Evolutionary conservation across 2,888 invertebrate species (phyloP).

Genomic region (Nycteola revayana): DNA sequence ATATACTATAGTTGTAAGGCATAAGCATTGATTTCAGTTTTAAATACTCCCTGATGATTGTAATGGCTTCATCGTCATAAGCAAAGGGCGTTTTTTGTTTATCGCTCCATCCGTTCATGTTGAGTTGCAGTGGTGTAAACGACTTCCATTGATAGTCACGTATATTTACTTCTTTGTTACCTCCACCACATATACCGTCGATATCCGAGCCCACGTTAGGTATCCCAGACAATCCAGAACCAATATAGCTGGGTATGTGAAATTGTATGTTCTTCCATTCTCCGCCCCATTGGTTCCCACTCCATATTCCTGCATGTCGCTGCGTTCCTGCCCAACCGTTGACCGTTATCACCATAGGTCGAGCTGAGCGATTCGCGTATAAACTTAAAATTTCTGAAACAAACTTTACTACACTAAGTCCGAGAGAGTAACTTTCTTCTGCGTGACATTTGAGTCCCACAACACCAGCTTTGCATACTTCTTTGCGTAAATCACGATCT

Average conservation of each 20-base stretch:
- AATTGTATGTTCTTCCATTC: conserved; percentile 75
- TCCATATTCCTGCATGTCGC: conserved; percentile 69
- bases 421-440: conserved; percentile 75
- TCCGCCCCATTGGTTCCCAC: conserved; percentile 69
- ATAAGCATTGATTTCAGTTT: conserved; percentile 69
- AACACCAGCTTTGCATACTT: conserved; percentile 59
- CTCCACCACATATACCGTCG: conserved; percentile 71
- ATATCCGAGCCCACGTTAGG: conserved; percentile 71
- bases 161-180: conserved; percentile 54
- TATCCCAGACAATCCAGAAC: conserved; percentile 66
- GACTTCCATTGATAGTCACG: conserved; percentile 75
- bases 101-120: conserved; percentile 74
- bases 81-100: conserved; percentile 65
- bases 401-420: conserved; percentile 60
- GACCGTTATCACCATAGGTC: conserved; percentile 68
- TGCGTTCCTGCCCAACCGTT: conserved; percentile 77
- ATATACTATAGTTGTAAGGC: conserved; percentile 70
- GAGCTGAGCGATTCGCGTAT: conserved; percentile 38
- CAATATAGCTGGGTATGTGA: conserved; percentile 72
- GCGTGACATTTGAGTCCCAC: conserved; percentile 73
- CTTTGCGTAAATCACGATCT: conserved; percentile 65
- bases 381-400: conserved; percentile 55
- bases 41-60: conserved; percentile 66
- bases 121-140: conserved; percentile 70
- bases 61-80: conserved; percentile 55